These are phyloP conservation scores for Lepidurus arcticus DNA, from an alignment of 1,140 invertebrate species.

Conservation along the genomic window DNA sequence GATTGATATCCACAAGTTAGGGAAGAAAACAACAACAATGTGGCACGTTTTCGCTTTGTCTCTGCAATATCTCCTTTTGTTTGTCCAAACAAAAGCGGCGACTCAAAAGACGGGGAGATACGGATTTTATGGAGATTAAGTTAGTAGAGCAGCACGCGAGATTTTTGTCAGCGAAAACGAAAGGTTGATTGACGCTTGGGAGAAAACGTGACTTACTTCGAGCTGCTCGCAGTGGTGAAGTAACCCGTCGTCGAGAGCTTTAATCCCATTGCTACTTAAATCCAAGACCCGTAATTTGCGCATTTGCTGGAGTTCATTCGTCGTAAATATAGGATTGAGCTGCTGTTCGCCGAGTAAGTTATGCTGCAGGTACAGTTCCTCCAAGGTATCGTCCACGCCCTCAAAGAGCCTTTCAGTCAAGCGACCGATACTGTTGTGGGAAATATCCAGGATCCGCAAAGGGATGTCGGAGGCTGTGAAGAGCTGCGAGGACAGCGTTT, in stretches of 20 bases:
- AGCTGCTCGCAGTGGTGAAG: slow-evolving; percentile 71
- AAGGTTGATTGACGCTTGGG: background rate
- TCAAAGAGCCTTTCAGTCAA: slow-evolving; percentile 68
- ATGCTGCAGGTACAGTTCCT: slow-evolving; percentile 64
- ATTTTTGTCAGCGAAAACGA: background rate
- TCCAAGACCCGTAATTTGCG: slow-evolving; percentile 64
- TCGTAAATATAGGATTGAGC: slow-evolving; percentile 82
- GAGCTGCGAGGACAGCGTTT: slow-evolving; percentile 66
- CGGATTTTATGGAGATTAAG: background rate
- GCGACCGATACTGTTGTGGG: slow-evolving; percentile 69
- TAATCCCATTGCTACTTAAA: slow-evolving; percentile 68
- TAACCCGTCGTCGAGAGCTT: slow-evolving; percentile 73
- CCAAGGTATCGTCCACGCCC: slow-evolving; percentile 56
- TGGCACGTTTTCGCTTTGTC: slow-evolving; percentile 1
- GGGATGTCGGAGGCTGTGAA: slow-evolving; percentile 58
- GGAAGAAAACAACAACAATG: slow-evolving; percentile 26
- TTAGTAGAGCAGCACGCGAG: background rate
- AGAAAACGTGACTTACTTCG: slow-evolving; percentile 48
- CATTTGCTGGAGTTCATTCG: slow-evolving; percentile 71
- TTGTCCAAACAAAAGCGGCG: background rate
- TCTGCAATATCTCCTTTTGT: background rate
- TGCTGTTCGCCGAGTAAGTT: slow-evolving; percentile 75
- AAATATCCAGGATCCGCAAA: slow-evolving; percentile 68
- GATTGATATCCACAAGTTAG: background rate
- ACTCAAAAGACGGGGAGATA: background rate